Base-by-base conservation (phyloP, 2,797 vertebrate genomes). In the Fundulus diaphanus region DNA sequence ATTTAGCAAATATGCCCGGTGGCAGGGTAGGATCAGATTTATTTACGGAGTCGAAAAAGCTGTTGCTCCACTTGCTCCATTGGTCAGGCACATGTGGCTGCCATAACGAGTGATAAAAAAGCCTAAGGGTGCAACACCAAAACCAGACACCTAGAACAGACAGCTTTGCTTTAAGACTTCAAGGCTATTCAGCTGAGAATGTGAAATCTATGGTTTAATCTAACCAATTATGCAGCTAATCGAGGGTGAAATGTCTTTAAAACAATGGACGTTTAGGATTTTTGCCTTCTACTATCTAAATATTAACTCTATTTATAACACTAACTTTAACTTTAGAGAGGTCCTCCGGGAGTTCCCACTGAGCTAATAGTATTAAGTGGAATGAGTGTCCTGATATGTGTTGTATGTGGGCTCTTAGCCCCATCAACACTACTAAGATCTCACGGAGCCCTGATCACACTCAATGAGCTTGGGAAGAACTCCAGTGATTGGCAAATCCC, bases 381-480 rank as follows among this genome's bases (percentile, higher is more conserved):
- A 84, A 37, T 77, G 48, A 75, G 42, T 81, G 61, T 79, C 76
- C 74, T 67, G 78, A 85, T 86, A 87, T 91, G 82, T 81, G 82
- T 51, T 73, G 74, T 61, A 35, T 74, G 80, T 75, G 81, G 77
- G 77, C 66, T 83, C 67, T 85, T 76, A 83, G 82, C 74, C 69
- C 81, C 79, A 72, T 89, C 89, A 88, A 84, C 79, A 82, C 85
- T 77, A 90, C 91, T 89, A 91, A 75, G 70, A 81, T 79, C 61
- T 31, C 81, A 15, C 76, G 70, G 84, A 80, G 85, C 76, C 73
- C 77, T 92, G 92, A 93, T 94, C 91, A 84, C 89, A 79, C 73
- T 42, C 79, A 92, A 93, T 86, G 86, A 92, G 89, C 88, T 84
- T 1, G 75, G 76, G 68, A 85, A 90, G 89, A 88, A 82, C 63